Evolutionary conservation across 2,888 invertebrate genomes (phyloP).

Genomic region (Erebia epiphron): DNA sequence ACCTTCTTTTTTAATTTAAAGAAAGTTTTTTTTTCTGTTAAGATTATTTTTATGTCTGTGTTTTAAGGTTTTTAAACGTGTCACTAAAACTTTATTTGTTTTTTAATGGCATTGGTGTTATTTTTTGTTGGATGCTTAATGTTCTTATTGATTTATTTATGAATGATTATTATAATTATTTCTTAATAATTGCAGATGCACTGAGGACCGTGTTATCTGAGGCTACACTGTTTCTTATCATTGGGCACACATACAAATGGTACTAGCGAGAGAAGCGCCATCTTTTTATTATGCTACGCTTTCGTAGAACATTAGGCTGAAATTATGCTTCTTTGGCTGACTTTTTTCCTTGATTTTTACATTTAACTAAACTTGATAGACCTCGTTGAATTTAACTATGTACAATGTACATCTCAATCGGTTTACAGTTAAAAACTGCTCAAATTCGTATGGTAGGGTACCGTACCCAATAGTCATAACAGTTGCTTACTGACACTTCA

Average conservation of each 20-base stretch:
- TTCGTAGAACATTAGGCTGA: slow-evolving; percentile 24
- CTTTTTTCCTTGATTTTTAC: slow-evolving; percentile 9
- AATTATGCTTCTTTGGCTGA: slow-evolving; percentile 26
- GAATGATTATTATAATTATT: slow-evolving; percentile 39
- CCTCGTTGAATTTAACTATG: no score
- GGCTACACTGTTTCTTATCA: slow-evolving; percentile 43
- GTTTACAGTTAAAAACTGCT: no score
- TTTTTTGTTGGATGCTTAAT: slow-evolving; percentile 6
- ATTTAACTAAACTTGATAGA: no score
- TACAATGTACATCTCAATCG: no score
- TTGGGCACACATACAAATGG: slow-evolving; percentile 45
- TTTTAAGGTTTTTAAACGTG: slow-evolving; percentile 18
- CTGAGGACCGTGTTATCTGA: slow-evolving; percentile 48
- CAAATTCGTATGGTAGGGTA: not conserved
- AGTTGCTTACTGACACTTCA: no score
- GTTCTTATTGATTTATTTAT: slow-evolving; percentile 16
- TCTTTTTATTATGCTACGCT: slow-evolving; percentile 35
- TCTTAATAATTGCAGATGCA: slow-evolving; percentile 47
- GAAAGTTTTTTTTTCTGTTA: slow-evolving; percentile 12
- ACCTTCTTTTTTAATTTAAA: slow-evolving; percentile 18
- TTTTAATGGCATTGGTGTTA: slow-evolving; percentile 10
- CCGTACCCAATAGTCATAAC: not conserved
- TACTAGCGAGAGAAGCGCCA: slow-evolving; percentile 42
- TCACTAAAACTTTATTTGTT: slow-evolving; percentile 19
- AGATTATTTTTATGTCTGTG: not conserved